Evolutionary conservation across 2,888 invertebrate species (phyloP), one percentile per base, ranked within the genome.

Genomic region (Agrotis exclamationis): DNA sequence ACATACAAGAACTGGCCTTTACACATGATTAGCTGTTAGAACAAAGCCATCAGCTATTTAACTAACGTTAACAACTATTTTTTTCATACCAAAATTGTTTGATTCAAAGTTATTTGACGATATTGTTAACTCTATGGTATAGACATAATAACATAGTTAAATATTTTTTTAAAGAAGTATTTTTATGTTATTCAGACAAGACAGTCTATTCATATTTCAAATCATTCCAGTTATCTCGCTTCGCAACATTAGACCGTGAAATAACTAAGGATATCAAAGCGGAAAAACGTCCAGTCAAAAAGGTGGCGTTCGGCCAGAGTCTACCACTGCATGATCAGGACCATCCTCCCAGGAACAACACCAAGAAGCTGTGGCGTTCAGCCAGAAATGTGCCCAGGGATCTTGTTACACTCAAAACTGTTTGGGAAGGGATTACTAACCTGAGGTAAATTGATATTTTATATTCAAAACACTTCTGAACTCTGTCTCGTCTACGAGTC

Each of bases 371-470:
- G 74, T 97, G 97, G 97, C 87, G 97, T 20, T 93, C 95, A 0
- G 96, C 97, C 48, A 93, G 96, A 51, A 93, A 96, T 65, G 96
- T 97, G 3, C 97, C 97, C 0, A 91, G 93, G 69, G 97, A 97
- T 51, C 90, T 97, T 0, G 96, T 97, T 66, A 96, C 96, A 0
- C 96, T 97, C 93, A 97, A 97, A 70, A 94, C 96, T 33, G 97
- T 97, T 3, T 97, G 97, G 97, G 96, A 97, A 78, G 97, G 96
- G 50, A 97, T 97, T 33, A 97, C 97, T 9, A 95, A 97, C 85
- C 91, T 97, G 20, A 94, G 96, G 97, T 96, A 54, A n/a, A n/a
- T n/a, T n/a, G n/a, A n/a, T n/a, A n/a, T n/a, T n/a, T n/a, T n/a
- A n/a, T n/a, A n/a, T n/a, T n/a, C n/a, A n/a, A n/a, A n/a, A n/a